Evolutionary conservation across 1,140 invertebrate species (phyloP), one percentile per base, ranked within the genome.

Genomic region (Drosophila bocqueti): DNA sequence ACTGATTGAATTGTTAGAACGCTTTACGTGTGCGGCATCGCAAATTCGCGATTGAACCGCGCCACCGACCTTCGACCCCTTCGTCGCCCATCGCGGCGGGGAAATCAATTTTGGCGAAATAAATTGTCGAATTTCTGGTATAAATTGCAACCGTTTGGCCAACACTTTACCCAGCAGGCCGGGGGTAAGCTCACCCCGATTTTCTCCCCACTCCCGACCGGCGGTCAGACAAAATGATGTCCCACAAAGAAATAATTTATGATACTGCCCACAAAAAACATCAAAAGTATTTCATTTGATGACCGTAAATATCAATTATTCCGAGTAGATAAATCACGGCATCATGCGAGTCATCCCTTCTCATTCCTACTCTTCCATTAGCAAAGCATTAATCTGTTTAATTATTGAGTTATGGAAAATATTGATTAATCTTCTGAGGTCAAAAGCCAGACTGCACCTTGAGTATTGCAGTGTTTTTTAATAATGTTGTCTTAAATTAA

Each of bases 1-100:
- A 89, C 85, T 89, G 85, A 89, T 89, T 89, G 85, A 89, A 89
- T 89, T 89, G 85, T 90, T 90, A 90, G 78, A 89, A 76, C 78
- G 79, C 34, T 90, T 85, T 89, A 89, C 85, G 85, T 89, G 85
- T 81, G 75, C 85, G 60, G 85, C 81, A 89, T 89, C 31, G 55
- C 50, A 76, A 89, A 79, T 84, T 78, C 73, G 58, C 77, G 66
- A 40, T 43, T 64, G 60, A 65, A 42, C 45, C 49, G 36, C 34
- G 34, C 42, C 43, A 58, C 54, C 31, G 21, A 36, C 45, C 46
- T 34, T 50, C 55, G 18, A 36, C 45, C 54, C 38, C n/a, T 8
- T 15, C 46, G 38, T 26, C 40, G 38, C 45, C 55, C 38, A 31
- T 18, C 68, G 42, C 45, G 58, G 43, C 64, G 65, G 67, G 8